phyloP scores from a whole-genome alignment of 2,113 vertebrate species.

The Chrysemys picta region DNA sequence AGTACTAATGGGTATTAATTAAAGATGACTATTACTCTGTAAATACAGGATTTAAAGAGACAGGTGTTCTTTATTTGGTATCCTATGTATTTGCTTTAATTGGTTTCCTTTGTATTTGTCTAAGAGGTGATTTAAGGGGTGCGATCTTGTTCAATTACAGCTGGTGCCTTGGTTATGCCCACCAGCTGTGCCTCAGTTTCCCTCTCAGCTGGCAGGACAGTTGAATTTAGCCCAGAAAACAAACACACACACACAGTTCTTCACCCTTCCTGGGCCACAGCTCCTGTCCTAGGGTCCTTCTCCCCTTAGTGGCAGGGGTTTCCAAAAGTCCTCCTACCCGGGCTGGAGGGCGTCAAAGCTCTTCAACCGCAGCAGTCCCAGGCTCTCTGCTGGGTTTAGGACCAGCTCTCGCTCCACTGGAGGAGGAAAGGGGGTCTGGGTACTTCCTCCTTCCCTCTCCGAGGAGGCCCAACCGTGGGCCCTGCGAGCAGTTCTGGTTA shows the following conservation, averaged over 20 bases:
- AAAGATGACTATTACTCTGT: neutral
- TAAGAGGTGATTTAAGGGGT: neutral
- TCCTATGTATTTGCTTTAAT: neutral
- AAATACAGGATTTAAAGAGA: neutral
- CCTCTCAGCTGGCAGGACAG: neutral
- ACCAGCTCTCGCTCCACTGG: neutral
- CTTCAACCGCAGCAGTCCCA: neutral
- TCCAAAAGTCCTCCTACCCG: neutral
- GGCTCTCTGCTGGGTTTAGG: neutral
- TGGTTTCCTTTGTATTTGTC: neutral
- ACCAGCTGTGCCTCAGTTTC: neutral
- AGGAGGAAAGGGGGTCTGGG: rapidly evolving
- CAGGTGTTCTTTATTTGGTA: neutral
- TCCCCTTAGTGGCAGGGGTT: neutral
- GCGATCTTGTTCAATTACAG: neutral
- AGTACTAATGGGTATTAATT: neutral
- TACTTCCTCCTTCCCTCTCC: neutral
- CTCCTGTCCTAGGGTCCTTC: neutral
- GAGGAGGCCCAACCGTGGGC: rapidly evolving
- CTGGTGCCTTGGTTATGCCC: neutral
- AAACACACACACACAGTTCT: neutral
- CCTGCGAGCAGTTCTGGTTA: neutral
- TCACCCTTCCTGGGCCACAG: neutral
- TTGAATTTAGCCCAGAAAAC: constrained; percentile 29
- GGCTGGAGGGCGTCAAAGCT: rapidly evolving